Conservation (phyloP, 2,113 vertebrate genomes). For the Lanius collurio region DNA sequence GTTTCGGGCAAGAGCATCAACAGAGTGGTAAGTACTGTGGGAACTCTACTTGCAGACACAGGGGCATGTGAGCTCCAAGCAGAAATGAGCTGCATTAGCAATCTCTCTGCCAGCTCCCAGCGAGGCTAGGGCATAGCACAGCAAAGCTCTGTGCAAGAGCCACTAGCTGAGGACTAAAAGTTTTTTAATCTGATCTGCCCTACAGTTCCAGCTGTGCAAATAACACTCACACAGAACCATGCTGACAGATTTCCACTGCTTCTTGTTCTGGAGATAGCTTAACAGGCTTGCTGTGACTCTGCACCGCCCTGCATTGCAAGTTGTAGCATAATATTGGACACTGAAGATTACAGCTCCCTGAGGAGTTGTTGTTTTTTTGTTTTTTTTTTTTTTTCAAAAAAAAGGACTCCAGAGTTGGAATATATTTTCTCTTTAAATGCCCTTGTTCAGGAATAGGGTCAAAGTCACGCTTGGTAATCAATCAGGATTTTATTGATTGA, state of each 20-base stretch:
- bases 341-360: constrained; percentile 46
- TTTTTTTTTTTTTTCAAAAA: background rate
- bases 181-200: constrained; percentile 46
- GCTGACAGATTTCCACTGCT: constrained; percentile 30
- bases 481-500: background rate
- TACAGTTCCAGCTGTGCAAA: constrained; percentile 53
- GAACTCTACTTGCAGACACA: background rate
- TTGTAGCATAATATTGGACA: background rate
- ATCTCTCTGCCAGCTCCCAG: background rate
- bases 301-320: background rate
- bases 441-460: background rate
- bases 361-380: background rate
- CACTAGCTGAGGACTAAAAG: background rate
- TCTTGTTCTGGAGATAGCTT: constrained; percentile 8
- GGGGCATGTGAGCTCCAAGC: background rate
- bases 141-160: background rate
- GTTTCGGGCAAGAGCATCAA: background rate
- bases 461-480: background rate
- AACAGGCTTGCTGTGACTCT: background rate
- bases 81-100: constrained; percentile 8
- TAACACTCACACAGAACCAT: constrained; percentile 17
- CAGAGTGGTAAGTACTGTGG: background rate
- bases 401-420: background rate
- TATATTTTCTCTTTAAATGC: background rate
- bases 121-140: background rate